Conservation (phyloP, 2,888 invertebrate species). For the Chymomyza amoena region DNA sequence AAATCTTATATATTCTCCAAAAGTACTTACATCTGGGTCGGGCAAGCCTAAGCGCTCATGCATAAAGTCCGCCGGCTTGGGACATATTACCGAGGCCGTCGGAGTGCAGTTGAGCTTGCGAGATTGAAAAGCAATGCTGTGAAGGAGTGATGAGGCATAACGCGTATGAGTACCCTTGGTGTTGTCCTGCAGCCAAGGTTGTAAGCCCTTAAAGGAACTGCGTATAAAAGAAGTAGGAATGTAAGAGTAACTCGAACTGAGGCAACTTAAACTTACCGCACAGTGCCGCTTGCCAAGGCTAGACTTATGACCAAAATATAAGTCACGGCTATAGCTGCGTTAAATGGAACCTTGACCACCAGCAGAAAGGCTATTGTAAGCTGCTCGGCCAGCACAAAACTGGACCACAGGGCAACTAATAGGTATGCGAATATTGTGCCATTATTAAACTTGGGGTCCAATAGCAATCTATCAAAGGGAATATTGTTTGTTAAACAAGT, state of each 20-base stretch:
- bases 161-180: slow-evolving; percentile 89
- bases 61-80: slow-evolving; percentile 77
- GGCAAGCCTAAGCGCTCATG: slow-evolving; percentile 77
- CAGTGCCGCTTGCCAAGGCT: slow-evolving; percentile 87
- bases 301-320: slow-evolving; percentile 87
- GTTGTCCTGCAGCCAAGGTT: slow-evolving; percentile 89
- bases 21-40: slow-evolving; percentile 75
- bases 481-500: background rate
- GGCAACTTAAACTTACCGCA: slow-evolving; percentile 81
- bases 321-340: slow-evolving; percentile 88
- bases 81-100: slow-evolving; percentile 77
- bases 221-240: slow-evolving; percentile 1
- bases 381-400: slow-evolving; percentile 91
- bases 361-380: slow-evolving; percentile 89
- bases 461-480: slow-evolving; percentile 59
- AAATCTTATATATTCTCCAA: background rate
- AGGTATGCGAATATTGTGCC: slow-evolving; percentile 82
- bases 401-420: slow-evolving; percentile 88
- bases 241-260: background rate
- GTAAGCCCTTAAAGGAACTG: slow-evolving; percentile 88
- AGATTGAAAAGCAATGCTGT: slow-evolving; percentile 84
- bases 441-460: slow-evolving; percentile 74
- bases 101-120: slow-evolving; percentile 80
- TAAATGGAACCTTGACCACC: slow-evolving; percentile 88
- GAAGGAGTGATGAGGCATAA: slow-evolving; percentile 88